Evolutionary conservation across 2,113 vertebrate genomes (phyloP), one percentile per base, ranked within the genome.

Genomic region (Zapornia atra): DNA sequence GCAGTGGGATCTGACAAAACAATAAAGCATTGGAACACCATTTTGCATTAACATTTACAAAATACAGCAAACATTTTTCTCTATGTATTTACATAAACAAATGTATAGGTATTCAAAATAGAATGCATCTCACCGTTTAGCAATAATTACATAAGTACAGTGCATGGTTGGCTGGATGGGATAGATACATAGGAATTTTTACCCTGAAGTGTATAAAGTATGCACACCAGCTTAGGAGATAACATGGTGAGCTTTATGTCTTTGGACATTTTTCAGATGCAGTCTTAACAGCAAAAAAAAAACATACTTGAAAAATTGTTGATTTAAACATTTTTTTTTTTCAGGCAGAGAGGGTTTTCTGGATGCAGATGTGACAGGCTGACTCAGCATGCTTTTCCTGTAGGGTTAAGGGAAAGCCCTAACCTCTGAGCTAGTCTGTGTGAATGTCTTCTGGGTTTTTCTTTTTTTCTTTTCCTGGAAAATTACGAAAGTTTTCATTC

Each of bases 21-120:
- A 88, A 50, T 60, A 94, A 95, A 97, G 96, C 82, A 50, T 95
- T 79, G 76, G 84, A 97, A 95, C 91, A 97, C 59, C 44, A 44
- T 97, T 97, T 97, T 96, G 97, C 97, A 97, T 95, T 65, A 97
- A 94, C 92, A 77, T 95, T 94, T 86, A 97, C 95, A 96, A 96
- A 92, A 97, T 92, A 96, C 95, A 93, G 61, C 82, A 96, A 95
- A 66, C 15, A 46, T 97, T 94, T 96, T 96, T 94, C 95, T 97
- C 22, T 77, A 61, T 93, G 56, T 96, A 91, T 96, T 97, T 96
- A 96, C 61, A 96, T 93, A 96, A 71, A 92, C 92, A 82, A 95
- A 96, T 94, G 81, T 89, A 82, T 64, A 90, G 68, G 84, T 95
- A 97, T 90, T 97, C 96, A 96, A 95, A 97, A 98, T 97, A 96